Evolutionary conservation across 2,888 invertebrate species (phyloP), one percentile per base, ranked within the genome.

Genomic region (Tolmerus cingulatus): DNA sequence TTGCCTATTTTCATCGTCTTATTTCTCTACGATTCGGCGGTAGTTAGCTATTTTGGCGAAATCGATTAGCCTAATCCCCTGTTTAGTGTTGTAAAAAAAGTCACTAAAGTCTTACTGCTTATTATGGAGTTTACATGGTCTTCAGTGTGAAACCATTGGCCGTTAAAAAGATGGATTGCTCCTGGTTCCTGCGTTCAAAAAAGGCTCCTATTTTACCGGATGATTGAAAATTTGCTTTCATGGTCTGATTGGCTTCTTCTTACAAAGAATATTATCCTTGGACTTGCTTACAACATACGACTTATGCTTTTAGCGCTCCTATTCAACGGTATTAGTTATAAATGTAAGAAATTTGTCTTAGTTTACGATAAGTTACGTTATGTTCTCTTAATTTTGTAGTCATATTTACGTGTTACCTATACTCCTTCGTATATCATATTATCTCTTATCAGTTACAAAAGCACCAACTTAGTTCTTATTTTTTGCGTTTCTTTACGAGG

Each of bases 371-470:
- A 46, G 23, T 79, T 79, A 79, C 51, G 14, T 43, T 79, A 55
- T 19, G 55, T 66, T 27, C 66, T 66, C 66, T 27, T 51, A 46
- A 79, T 79, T 57, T 66, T 30, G 55, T 34, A 84, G 19, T 84
- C 57, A 66, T 66, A 66, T 27, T 66, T 84, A 57, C 40, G 57
- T 12, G 9, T 84, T 37, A 81, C 57, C 23, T 84, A 27, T 66
- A 14, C 30, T 84, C 66, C 40, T 66, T 84, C 66, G 82, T 84
- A 84, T 84, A 84, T 84, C 82, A 40, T 84, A 84, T 46, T 84
- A 66, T 84, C 37, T 84, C 82, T 84, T 84, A 84, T 66, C 37
- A 81, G n/a, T 84, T 84, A 84, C 66, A 84, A 79, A 84, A 84
- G 82, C 82, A 84, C 82, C 82, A 84, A 84, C 46, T 84, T 66